Evolutionary conservation across 2,888 invertebrate species (phyloP), one percentile per base, ranked within the genome.

Genomic region (Polymixis flavicincta): DNA sequence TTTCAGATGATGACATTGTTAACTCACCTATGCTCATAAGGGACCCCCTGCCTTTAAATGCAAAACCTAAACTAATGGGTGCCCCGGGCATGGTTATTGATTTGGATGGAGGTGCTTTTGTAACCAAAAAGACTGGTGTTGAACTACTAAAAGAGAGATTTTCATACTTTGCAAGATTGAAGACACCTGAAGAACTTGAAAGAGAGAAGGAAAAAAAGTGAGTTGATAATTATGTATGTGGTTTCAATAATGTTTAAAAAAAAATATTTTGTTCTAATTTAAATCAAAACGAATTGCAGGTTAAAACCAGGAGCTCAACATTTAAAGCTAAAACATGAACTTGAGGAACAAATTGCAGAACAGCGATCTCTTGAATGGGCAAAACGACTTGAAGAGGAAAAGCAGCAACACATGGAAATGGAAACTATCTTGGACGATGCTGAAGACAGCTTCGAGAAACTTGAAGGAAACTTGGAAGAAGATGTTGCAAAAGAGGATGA

Each of bases 361-460:
- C 97, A 97, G 88, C 96, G 98, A 68, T 97, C 97, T 57, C 96
- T 98, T 76, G 97, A 98, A 85, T 97, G 98, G 97, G 96, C 97
- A 73, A 97, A 97, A 87, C 97, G 97, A 68, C 94, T 97, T 48
- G 97, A 97, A 86, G 93, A 94, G 60, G 96, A 95, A 71, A 95
- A 93, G 76, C 92, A 93, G 80, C 92, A 95, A 19, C 96, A 97
- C 72, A 91, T 93, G 70, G 93, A 96, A 86, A 91, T 96, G 65
- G 92, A 94, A 42, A 87, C 89, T 54, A 73, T 94, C 69, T 87
- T 90, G 80, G 92, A 91, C 19, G 95, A 96, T 60, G 89, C 89
- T 71, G 93, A 95, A 74, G 94, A 95, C 65, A 94, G 95, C 78
- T 93, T 96, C 57, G 95, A 96, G 37, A 95, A 96, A 84, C 91